Evolutionary conservation across 2,113 vertebrate species (phyloP), one percentile per base, ranked within the genome.

Genomic region (Oreochromis niloticus): DNA sequence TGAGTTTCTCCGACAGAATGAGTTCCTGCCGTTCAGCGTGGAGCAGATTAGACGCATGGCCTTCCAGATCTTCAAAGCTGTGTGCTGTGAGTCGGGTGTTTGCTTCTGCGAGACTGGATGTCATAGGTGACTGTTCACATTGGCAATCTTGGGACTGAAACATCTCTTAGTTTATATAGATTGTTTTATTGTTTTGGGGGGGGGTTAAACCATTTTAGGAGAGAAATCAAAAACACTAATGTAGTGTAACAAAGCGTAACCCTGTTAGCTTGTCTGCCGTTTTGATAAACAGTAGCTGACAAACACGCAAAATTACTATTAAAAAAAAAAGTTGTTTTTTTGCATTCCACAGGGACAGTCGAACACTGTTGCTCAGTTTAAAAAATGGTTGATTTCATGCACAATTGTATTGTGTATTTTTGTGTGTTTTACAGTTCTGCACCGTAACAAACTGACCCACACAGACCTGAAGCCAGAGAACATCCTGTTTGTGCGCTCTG

Each of bases 391-490:
- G 6, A 48, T 17, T 75, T 75, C 16, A 56, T 1, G 12, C 24
- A 24, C 52, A 73, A 7, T 32, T 0, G 8, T 0, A 6, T 9
- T 57, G 30, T 75, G 30, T 1, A 56, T 57, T 32, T 41, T 22
- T 41, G 7, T 80, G 11, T 84, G n/a, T 95, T 6, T 73, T 16
- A 17, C 92, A 99, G 98, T 99, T 94, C 95, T 99, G 39, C 98
- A 99, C 92, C 97, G 97, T 81, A 98, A 98, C 95, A 97, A 98
- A 83, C 92, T 99, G 94, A 99, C 98, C 19, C 98, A 99, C 94
- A 99, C 98, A 3, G 98, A 99, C 95, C 95, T 99, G 91, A 99
- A 99, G 88, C 98, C 98, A 56, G 98, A 99, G 94, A 99, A 99
- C 95, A 99, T 99, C 92, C 96, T 99, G 88, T 98, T 99, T 93